These are phyloP conservation scores for Sinotaia quadrata DNA, from an alignment of 2,888 invertebrate genomes.

Conservation along the genomic window DNA sequence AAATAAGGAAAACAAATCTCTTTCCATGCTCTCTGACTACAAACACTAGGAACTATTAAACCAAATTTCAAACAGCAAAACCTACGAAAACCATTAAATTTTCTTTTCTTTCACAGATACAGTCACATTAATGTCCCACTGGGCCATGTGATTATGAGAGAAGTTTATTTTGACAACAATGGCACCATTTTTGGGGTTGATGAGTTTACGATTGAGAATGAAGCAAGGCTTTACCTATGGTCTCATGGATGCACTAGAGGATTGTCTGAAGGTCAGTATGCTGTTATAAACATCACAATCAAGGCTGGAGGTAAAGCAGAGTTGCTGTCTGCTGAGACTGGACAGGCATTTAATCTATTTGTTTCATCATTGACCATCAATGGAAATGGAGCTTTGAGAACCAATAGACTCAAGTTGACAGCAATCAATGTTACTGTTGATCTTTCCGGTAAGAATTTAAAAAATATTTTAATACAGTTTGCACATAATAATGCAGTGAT, in stretches of 20 bases:
- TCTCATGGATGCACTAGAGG: conserved; percentile 50
- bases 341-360: conserved; percentile 37
- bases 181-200: conserved; percentile 50
- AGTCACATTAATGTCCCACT: conserved; percentile 8
- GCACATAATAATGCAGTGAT: too few relatives aligned
- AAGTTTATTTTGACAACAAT: conserved; percentile 56
- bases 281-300: conserved; percentile 48
- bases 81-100: too few relatives aligned
- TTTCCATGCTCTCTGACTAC: too few relatives aligned
- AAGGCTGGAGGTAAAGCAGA: conserved; percentile 57
- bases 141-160: conserved; percentile 38
- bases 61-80: too few relatives aligned
- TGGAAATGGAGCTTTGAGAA: conserved; percentile 54
- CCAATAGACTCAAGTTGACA: conserved; percentile 46
- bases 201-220: conserved; percentile 51
- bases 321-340: conserved; percentile 42
- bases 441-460: conserved; percentile 46
- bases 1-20: too few relatives aligned
- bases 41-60: too few relatives aligned
- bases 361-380: conserved; percentile 47
- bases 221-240: conserved; percentile 54
- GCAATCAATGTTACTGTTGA: conserved; percentile 56
- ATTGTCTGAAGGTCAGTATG: conserved; percentile 41
- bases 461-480: too few relatives aligned
- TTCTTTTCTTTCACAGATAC: conserved; percentile 11